Percentiles rank a stretch among this genome's conserved stretches.
These are phyloP conservation scores for Isichthys henryi DNA, from an alignment of 2,113 vertebrate genomes.

Conservation along the genomic window DNA sequence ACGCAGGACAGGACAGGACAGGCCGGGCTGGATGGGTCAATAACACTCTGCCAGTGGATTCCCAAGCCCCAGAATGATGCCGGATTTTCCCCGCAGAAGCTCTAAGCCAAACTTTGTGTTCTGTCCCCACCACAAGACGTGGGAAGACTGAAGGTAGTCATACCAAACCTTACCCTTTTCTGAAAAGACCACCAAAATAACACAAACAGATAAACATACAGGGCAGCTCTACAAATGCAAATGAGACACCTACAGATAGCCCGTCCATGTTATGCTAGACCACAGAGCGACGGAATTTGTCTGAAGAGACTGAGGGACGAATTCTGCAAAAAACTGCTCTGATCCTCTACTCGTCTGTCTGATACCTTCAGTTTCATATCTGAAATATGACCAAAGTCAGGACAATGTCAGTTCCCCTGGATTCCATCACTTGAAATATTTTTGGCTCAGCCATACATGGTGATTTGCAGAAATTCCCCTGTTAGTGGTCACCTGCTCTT, in stretches of 20 bases:
- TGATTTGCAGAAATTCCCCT: background rate
- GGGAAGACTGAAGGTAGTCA: background rate
- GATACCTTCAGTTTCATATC: background rate
- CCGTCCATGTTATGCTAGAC: background rate
- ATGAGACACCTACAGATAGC: background rate
- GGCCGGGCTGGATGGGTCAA: background rate
- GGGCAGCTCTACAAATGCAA: background rate
- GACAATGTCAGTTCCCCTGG: background rate
- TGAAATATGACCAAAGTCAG: background rate
- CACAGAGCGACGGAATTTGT: too few relatives aligned
- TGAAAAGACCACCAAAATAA: background rate
- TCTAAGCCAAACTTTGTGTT: background rate
- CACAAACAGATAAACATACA: background rate
- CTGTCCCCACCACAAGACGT: background rate
- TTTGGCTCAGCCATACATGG: background rate
- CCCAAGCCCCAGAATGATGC: background rate
- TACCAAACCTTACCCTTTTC: background rate
- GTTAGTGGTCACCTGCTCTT: background rate
- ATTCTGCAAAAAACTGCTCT: background rate
- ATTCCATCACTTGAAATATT: background rate
- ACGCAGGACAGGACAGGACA: background rate
- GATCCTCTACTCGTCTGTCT: background rate
- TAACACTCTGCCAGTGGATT: background rate
- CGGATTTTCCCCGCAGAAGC: background rate
- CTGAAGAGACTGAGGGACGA: too few relatives aligned